Evolutionary conservation across 2,113 vertebrate genomes (phyloP), one percentile per base, ranked within the genome.

Genomic region (Bambusicola thoracicus): DNA sequence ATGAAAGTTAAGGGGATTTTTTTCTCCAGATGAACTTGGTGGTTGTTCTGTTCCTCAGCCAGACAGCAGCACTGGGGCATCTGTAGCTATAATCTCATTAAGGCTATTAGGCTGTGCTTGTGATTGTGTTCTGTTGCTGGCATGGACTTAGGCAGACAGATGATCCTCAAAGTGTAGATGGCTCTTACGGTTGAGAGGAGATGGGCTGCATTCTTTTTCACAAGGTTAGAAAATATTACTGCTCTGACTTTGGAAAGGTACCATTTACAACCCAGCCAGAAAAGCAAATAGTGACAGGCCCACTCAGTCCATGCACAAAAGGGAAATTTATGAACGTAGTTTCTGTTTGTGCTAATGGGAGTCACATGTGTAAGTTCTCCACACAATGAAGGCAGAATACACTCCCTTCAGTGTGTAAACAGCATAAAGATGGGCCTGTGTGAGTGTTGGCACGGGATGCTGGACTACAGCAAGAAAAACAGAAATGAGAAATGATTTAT

Each of bases 371-470:
- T 34, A 65, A 73, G 68, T 73, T 91, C 91, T 70, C 89, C 3
- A 43, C 95, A 94, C 92, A 73, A 75, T 8, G 53, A 30, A 0
- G 11, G 88, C 89, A 61, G 59, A 82, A 90, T 58, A 91, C 92
- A 53, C 96, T 93, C 94, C 88, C 66, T 86, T 77, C 95, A 56
- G 74, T 49, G 94, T 96, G 92, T 34, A 48, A 72, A 73, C 1
- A 72, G 86, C 18, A 96, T 94, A 96, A 94, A 95, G 95, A 95
- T 73, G 63, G 82, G 95, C 81, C 96, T 96, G 93, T 95, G 92
- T 21, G 36, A 84, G 56, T 22, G 88, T 17, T 95, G 96, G 92
- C 91, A 30, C 32, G 79, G 41, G 69, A 68, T 30, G 30, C 85
- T 53, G 81, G 81, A 48, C 76, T 80, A 48, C 62, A 70, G 34